Conservation (phyloP, 2,888 invertebrate species). For the Clunio marinus region DNA sequence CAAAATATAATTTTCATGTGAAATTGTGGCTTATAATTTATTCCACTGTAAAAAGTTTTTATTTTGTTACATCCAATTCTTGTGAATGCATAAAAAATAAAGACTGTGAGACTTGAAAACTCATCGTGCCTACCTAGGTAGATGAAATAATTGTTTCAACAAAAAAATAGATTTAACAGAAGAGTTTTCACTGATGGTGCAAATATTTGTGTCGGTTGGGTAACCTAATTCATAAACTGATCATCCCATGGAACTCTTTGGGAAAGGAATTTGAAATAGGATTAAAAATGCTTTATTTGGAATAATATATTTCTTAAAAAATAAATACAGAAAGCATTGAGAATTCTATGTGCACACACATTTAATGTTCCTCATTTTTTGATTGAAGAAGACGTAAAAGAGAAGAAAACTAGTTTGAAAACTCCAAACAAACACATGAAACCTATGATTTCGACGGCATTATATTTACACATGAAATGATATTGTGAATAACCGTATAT, state of each 20-base stretch:
- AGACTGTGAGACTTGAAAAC: neutral
- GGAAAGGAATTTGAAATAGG: slow-evolving; percentile 6
- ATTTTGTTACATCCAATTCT: neutral
- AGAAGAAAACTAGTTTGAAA: slow-evolving; percentile 28
- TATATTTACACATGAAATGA: slow-evolving; percentile 36
- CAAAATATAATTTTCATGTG: slow-evolving; percentile 10
- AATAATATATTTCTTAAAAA: slow-evolving; percentile 2
- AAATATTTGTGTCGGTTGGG: slow-evolving; percentile 24
- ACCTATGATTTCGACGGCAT: slow-evolving; percentile 31
- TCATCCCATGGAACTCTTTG: neutral
- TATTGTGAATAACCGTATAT: slow-evolving; percentile 37
- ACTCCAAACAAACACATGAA: slow-evolving; percentile 18
- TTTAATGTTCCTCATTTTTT: too few relatives aligned
- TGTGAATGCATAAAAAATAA: slow-evolving; percentile 8
- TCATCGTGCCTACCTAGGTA: slow-evolving; percentile 11
- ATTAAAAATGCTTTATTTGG: neutral
- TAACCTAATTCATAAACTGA: neutral
- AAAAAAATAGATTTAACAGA: slow-evolving; percentile 13
- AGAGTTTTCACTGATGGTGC: slow-evolving; percentile 21
- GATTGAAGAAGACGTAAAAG: slow-evolving; percentile 13
- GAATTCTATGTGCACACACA: slow-evolving; percentile 19
- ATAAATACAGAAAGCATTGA: neutral
- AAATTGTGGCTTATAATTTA: slow-evolving; percentile 7
- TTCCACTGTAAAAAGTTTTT: neutral
- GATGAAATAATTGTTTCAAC: slow-evolving; percentile 15